Percentiles rank a stretch among this genome's conserved stretches.
Evolutionary conservation across 2,113 vertebrate species (phyloP).

Genomic region (Balaeniceps rex): DNA sequence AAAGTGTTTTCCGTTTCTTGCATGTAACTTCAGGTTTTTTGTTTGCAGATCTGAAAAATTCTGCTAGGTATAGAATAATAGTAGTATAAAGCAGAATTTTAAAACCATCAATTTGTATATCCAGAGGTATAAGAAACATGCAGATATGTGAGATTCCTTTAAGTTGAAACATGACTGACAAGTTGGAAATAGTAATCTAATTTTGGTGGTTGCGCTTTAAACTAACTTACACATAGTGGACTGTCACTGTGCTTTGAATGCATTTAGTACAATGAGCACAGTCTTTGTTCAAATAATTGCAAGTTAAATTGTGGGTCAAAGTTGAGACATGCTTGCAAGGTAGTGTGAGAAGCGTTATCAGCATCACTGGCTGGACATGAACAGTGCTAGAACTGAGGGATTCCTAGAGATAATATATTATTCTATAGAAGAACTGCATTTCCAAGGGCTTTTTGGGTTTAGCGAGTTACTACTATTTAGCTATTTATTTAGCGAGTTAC

Average conservation of each 20-base stretch:
- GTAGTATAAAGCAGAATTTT: background rate
- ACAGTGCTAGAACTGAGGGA: background rate
- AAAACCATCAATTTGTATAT: background rate
- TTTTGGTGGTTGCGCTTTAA: background rate
- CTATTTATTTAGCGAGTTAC: no score
- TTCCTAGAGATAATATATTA: background rate
- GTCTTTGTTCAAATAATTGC: background rate
- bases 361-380: background rate
- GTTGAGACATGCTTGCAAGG: background rate
- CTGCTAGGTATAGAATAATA: background rate
- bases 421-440: background rate
- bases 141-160: background rate
- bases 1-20: background rate
- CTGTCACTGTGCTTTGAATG: background rate
- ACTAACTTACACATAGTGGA: background rate
- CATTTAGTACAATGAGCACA: background rate
- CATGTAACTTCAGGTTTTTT: background rate
- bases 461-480: rapidly evolving
- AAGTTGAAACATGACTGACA: background rate
- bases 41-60: background rate
- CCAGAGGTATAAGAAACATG: background rate
- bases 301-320: background rate
- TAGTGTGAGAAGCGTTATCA: background rate
- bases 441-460: background rate
- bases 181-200: background rate